Conservation (phyloP, 2,113 vertebrate species). For the Lasiurus borealis region DNA sequence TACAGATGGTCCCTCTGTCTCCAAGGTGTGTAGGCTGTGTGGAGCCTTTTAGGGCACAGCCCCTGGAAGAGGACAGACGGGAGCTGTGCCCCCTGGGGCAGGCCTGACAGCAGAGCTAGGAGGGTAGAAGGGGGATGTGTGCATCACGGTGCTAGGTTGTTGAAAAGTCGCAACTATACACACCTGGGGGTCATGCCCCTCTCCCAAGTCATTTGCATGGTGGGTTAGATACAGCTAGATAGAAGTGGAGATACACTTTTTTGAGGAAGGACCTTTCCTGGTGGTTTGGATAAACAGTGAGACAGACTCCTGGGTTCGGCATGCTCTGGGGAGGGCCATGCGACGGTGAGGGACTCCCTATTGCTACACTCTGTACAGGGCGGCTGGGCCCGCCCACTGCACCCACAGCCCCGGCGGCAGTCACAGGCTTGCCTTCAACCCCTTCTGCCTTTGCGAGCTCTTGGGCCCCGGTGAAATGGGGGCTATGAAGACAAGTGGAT, state of each 20-base stretch:
- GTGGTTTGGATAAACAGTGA: conserved; percentile 83
- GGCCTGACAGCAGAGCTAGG: conserved; percentile 47
- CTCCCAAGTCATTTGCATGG: conserved; percentile 59
- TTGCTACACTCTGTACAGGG: conserved; percentile 81
- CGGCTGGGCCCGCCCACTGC: conserved; percentile 59
- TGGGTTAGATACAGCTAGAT: conserved; percentile 67
- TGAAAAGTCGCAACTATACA: conserved; percentile 70
- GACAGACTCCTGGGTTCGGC: conserved; percentile 86
- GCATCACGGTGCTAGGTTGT: conserved; percentile 57
- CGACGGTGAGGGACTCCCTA: conserved; percentile 87
- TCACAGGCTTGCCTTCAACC: conserved; percentile 78
- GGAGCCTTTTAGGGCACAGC: conserved; percentile 5
- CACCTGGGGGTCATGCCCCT: conserved; percentile 57
- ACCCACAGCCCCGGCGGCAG: conserved; percentile 68
- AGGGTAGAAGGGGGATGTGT: conserved; percentile 31
- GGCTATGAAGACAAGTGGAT: conserved; percentile 76
- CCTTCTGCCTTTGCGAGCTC: conserved; percentile 77
- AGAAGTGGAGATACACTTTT: conserved; percentile 67
- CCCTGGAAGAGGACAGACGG: background rate
- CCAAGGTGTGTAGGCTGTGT: background rate
- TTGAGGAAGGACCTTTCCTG: conserved; percentile 81
- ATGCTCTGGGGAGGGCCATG: conserved; percentile 91
- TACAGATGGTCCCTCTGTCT: conserved; percentile 11
- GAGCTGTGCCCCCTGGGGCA: background rate
- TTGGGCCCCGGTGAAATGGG: conserved; percentile 71